These are phyloP conservation scores for Pedicia rivosa DNA, from an alignment of 2,888 invertebrate species.

Conservation along the genomic window DNA sequence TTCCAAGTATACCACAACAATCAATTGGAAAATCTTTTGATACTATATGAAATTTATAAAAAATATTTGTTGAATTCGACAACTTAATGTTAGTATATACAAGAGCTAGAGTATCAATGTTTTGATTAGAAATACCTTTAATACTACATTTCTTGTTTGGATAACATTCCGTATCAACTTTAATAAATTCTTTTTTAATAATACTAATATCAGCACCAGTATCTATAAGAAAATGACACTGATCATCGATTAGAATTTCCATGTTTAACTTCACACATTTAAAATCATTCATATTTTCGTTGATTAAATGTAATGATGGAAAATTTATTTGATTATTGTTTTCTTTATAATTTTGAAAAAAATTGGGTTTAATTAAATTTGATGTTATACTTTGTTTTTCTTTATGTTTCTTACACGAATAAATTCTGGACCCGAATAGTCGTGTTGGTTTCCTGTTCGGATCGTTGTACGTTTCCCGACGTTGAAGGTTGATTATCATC, in stretches of 20 bases:
- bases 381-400: too few relatives aligned
- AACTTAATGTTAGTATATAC: constrained; percentile 6
- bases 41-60: constrained; percentile 9
- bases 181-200: constrained; percentile 7
- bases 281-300: too few relatives aligned
- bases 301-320: too few relatives aligned
- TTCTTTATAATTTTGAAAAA: too few relatives aligned
- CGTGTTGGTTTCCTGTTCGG: too few relatives aligned
- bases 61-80: neutral
- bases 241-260: neutral
- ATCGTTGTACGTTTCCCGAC: too few relatives aligned
- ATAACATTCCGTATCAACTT: constrained; percentile 2
- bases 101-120: constrained; percentile 5
- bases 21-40: constrained; percentile 6
- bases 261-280: too few relatives aligned
- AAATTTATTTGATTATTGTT: too few relatives aligned
- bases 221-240: constrained; percentile 7
- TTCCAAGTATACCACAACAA: constrained; percentile 5
- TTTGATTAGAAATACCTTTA: constrained; percentile 7
- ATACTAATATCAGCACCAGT: constrained; percentile 10
- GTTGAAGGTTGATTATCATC: too few relatives aligned
- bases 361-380: too few relatives aligned
- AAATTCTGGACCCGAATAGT: too few relatives aligned
- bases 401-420: too few relatives aligned
- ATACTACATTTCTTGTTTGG: constrained; percentile 1